A percentile compares a stretch with the other conserved stretches of the same genome.
Conservation (phyloP, 2,113 vertebrate genomes). For the Stercorarius parasiticus region DNA sequence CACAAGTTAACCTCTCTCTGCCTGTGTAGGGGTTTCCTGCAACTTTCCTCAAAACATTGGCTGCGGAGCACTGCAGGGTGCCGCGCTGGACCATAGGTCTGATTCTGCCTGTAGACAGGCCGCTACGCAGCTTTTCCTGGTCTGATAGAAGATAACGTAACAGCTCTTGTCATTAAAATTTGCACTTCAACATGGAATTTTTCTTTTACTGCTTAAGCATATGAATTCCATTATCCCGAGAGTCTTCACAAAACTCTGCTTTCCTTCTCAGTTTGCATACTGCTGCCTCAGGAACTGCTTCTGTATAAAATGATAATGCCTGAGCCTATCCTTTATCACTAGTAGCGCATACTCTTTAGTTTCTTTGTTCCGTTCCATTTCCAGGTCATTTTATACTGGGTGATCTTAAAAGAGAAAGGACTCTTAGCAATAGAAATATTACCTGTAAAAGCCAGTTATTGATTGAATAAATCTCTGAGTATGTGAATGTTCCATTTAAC, state of each 20-base stretch:
- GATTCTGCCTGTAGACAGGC: background rate
- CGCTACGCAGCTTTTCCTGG: background rate
- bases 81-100: background rate
- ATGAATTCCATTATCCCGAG: background rate
- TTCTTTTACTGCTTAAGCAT: background rate
- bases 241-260: background rate
- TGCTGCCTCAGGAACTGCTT: background rate
- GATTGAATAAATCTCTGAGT: background rate
- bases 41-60: accelerated
- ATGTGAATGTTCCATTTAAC: background rate
- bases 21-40: background rate
- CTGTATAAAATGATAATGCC: background rate
- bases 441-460: background rate
- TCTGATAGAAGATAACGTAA: background rate
- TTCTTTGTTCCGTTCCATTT: background rate
- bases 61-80: background rate
- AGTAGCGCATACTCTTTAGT: accelerated
- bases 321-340: background rate
- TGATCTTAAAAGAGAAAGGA: background rate
- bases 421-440: background rate
- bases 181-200: background rate
- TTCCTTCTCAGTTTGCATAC: background rate
- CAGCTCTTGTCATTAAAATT: background rate
- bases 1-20: background rate
- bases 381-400: background rate